Base-by-base conservation (phyloP, 2,797 vertebrate species). In the Syncerus caffer region DNA sequence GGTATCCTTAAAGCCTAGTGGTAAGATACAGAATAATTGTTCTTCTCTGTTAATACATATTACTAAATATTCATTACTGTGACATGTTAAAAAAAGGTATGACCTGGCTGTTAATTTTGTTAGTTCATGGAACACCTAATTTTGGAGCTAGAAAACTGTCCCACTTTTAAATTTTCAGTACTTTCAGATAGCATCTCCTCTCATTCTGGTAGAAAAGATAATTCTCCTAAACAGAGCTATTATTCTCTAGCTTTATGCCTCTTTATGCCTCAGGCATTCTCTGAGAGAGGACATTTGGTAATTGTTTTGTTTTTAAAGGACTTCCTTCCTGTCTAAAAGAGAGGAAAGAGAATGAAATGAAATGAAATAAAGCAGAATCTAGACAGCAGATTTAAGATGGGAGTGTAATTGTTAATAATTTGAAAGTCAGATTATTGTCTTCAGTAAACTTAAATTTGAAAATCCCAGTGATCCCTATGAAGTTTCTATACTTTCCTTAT, bases 281-380 rank as follows among this genome's bases (percentile, higher is more conserved):
- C n/a, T 74, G 23, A 84, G 50, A 89, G 53, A 45, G 17, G 60
- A 57, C 34, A 55, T 95, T 58, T 51, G 53, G 12, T 57, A 84
- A 90, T 92, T 90, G 53, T 53, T 85, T 64, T 85, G 34, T 67
- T 58, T 95, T 86, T 84, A 93, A 95, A 64, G 4, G 34, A 47
- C 27, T 94, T 90, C 4, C 19, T 91, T 83, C 80, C 51, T 78
- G n/a, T 12, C 47, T 82, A 12, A 92, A 82, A 38, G 82, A 27
- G 7, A 74, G 21, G 55, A 89, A 89, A 96, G 31, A 95, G n/a
- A 92, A 90, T n/a, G 38, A 89, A 95, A 85, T 62, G 84, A 90
- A 91, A 90, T 42, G 38, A 89, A 83, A 55, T 83, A 34, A 55
- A 55, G 53, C 42, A 11, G 4, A 86, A 31, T 83, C 13, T 34